Conservation (phyloP, 2,113 vertebrate genomes). For the Rhynchopsitta pachyrhyncha region DNA sequence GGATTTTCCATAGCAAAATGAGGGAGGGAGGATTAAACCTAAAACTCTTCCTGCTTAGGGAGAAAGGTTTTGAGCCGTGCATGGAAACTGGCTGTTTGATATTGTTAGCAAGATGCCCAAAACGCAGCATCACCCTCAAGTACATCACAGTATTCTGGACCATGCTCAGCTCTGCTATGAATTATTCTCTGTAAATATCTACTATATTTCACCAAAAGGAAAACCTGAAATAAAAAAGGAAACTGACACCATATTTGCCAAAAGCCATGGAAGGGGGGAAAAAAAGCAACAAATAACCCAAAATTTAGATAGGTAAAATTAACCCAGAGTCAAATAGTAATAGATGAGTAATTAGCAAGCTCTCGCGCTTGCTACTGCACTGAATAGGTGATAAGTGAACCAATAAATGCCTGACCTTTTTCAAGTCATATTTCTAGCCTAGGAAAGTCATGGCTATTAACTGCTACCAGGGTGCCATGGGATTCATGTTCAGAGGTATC, state of each 20-base stretch:
- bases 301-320: background rate
- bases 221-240: background rate
- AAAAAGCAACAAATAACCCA: background rate
- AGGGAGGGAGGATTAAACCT: background rate
- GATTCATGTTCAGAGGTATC: slow-evolving; percentile 53
- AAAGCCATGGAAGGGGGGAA: background rate
- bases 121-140: background rate
- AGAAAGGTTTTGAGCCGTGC: background rate
- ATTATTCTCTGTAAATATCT: slow-evolving; percentile 45
- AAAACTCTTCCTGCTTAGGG: background rate
- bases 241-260: background rate
- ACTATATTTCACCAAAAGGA: background rate
- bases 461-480: slow-evolving; percentile 33
- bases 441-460: slow-evolving; percentile 46
- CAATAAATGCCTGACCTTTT: slow-evolving; percentile 2
- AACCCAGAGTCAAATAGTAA: background rate
- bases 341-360: background rate
- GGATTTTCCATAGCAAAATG: background rate
- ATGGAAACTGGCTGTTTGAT: background rate
- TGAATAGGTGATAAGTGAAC: background rate
- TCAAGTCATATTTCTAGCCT: slow-evolving; percentile 5
- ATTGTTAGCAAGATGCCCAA: background rate
- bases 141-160: background rate
- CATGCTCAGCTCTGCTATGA: background rate
- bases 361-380: background rate